phyloP scores from a whole-genome alignment of 2,113 vertebrate genomes.

The Cinclus mexicanus region DNA sequence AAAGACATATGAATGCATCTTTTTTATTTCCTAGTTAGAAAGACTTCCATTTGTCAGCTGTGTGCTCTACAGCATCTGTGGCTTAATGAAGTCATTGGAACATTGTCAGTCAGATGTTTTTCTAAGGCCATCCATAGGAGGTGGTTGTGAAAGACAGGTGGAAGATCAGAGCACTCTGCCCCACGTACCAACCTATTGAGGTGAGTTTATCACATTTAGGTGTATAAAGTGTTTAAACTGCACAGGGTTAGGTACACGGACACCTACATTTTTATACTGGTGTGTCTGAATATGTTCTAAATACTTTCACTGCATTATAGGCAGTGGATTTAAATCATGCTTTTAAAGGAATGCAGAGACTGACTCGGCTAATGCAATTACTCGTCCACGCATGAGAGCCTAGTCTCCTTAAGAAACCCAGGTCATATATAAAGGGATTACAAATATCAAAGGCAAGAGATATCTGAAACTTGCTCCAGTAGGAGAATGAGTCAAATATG shows the following conservation, averaged over 20 bases:
- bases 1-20: not conserved
- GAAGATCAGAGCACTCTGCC: not conserved
- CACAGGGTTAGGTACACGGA: not conserved
- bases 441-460: not conserved
- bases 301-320: not conserved
- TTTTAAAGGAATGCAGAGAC: not conserved
- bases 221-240: not conserved
- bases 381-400: not conserved
- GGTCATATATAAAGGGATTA: not conserved
- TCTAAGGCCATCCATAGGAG: not conserved
- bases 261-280: not conserved
- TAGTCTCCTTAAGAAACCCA: not conserved
- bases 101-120: not conserved
- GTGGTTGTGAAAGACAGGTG: not conserved
- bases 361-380: not conserved
- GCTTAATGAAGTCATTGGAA: not conserved
- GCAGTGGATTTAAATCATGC: not conserved
- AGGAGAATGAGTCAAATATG: not conserved
- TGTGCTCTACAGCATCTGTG: too few species aligned
- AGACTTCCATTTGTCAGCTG: not conserved
- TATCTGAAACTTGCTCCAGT: not conserved
- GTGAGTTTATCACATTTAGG: not conserved
- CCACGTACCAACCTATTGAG: accelerated
- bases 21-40: not conserved
- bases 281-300: not conserved